Evolutionary conservation across 2,797 vertebrate genomes (phyloP).

Genomic region (Rhinogobio ventralis): DNA sequence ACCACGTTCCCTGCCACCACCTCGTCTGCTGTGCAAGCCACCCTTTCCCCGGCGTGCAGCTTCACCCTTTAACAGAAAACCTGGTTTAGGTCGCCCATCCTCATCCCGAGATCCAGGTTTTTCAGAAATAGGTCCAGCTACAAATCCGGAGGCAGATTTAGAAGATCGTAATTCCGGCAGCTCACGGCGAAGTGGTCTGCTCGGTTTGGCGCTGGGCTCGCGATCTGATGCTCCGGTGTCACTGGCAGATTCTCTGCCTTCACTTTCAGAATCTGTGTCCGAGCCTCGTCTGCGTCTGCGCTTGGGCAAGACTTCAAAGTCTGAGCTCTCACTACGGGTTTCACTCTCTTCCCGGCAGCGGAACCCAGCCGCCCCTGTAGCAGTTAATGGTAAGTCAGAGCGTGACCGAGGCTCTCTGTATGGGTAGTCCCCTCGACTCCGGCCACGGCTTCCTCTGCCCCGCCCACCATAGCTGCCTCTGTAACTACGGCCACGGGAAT

Average conservation of each 20-base stretch:
- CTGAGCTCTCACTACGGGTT: slow-evolving; percentile 98
- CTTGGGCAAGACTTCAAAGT: slow-evolving; percentile 96
- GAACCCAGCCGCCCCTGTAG: slow-evolving; percentile 78
- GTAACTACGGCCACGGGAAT: slow-evolving; percentile 94
- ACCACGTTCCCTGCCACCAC: slow-evolving; percentile 86
- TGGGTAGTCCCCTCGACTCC: slow-evolving; percentile 89
- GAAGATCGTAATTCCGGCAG: slow-evolving; percentile 71
- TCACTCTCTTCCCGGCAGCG: slow-evolving; percentile 96
- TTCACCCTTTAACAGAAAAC: slow-evolving; percentile 96
- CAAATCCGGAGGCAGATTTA: slow-evolving; percentile 67
- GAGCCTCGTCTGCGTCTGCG: slow-evolving; percentile 92
- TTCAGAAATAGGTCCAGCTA: slow-evolving; percentile 71
- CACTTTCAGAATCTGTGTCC: slow-evolving; percentile 96
- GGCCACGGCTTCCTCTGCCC: slow-evolving; percentile 85
- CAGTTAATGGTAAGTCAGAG: slow-evolving; percentile 76
- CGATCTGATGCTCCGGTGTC: slow-evolving; percentile 93
- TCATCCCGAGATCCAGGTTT: slow-evolving; percentile 76
- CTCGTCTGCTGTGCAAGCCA: slow-evolving; percentile 87
- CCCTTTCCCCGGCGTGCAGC: slow-evolving; percentile 93
- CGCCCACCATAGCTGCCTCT: slow-evolving; percentile 93
- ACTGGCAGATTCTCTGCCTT: slow-evolving; percentile 94
- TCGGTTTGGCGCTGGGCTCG: slow-evolving; percentile 85
- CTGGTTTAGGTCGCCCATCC: slow-evolving; percentile 90
- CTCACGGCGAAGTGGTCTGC: slow-evolving; percentile 75
- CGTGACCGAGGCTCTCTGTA: slow-evolving; percentile 90